Evolutionary conservation across 1,140 invertebrate genomes (phyloP), one percentile per base, ranked within the genome.

Genomic region (Drosophila burlai): DNA sequence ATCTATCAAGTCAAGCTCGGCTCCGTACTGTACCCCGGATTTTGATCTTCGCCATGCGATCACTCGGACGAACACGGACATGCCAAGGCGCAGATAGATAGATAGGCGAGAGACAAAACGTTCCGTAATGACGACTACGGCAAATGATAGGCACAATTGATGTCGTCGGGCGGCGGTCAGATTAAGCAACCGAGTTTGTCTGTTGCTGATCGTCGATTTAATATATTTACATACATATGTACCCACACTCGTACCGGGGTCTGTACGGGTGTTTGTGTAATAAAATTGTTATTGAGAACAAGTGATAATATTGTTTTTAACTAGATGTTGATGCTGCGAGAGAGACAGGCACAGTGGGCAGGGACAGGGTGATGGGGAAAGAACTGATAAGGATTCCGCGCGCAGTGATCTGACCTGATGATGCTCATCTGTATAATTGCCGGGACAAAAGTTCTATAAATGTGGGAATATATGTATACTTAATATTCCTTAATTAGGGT

Each of bases 271-370:
- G 49, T 61, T 64, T 73, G 77, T 76, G 75, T 87, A 83, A 83
- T 83, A 60, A 81, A 83, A 81, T 84, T 89, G 85, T 89, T 91
- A 92, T 92, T 92, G 91, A 91, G 91, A 91, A 92, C 91, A 92
- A 92, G 91, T 75, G 91, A 92, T 92, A 92, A 92, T 92, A 92
- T 92, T 92, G 91, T 92, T 91, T 91, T 92, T 92, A 92, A 92
- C 87, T 92, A 92, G 91, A 92, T 92, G 91, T 92, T 80, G 84
- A 81, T 91, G 86, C 71, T 74, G 65, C 61, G 66, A 55, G 76
- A 55, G 76, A 16, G 76, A 47, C 60, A 40, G 40, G 49, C 66
- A 81, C 65, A 75, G 74, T 83, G 67, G 58, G 0, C 26, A 46
- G 40, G 29, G 42, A 8, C 21, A n/a, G n/a, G 36, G 11, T 40